Conservation (phyloP, 2,888 invertebrate species). For the Aproaerema taeniolella region DNA sequence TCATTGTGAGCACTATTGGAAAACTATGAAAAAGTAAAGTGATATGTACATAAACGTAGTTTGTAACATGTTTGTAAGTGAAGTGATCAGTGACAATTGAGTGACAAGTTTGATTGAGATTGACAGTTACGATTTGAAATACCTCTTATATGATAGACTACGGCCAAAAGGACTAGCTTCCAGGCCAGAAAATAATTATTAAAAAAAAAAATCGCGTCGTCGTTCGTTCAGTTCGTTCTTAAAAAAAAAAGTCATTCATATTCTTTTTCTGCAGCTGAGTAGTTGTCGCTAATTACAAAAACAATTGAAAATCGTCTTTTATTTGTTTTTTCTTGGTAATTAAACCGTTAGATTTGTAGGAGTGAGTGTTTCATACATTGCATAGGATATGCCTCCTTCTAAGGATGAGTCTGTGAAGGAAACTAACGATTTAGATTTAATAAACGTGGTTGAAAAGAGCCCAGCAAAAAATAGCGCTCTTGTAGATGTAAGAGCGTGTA, state of each 20-base stretch:
- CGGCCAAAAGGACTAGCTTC: no score
- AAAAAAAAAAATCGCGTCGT: no score
- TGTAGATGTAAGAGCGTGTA: conserved; percentile 82
- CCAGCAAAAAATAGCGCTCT: conserved; percentile 66
- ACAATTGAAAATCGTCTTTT: not conserved
- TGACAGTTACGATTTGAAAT: no score
- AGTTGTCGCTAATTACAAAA: conserved; percentile 6
- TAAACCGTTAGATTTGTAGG: not conserved
- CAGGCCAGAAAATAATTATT: no score
- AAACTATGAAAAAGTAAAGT: no score
- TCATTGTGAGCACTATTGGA: no score
- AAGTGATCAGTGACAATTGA: no score
- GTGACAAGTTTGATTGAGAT: no score
- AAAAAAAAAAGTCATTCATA: conserved; percentile 6
- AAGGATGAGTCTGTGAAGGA: conserved; percentile 70
- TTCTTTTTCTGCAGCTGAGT: conserved; percentile 12
- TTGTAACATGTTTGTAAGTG: no score
- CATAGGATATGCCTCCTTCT: conserved; percentile 70
- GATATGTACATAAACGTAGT: no score
- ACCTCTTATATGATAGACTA: no score
- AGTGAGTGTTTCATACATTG: not conserved
- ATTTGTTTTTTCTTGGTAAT: not conserved
- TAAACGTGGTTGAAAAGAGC: conserved; percentile 68
- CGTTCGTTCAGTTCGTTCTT: no score
- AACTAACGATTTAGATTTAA: conserved; percentile 65